These are phyloP conservation scores for Danaus plexippus DNA, from an alignment of 1,140 invertebrate species.

Conservation along the genomic window DNA sequence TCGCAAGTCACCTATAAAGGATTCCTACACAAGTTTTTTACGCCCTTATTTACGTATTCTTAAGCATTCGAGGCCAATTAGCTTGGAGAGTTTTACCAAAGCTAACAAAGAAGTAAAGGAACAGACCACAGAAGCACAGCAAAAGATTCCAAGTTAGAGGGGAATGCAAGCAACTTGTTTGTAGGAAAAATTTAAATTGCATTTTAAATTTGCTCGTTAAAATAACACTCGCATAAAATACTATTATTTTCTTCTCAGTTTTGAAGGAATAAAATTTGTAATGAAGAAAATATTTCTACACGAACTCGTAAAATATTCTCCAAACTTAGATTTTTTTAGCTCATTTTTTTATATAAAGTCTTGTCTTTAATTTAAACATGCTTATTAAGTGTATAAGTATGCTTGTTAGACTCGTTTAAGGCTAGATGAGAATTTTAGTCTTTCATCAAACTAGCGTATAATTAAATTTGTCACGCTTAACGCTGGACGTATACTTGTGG, in stretches of 20 bases:
- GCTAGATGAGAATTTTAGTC: no score
- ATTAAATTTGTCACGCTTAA: not conserved
- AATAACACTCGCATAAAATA: slow-evolving; percentile 29
- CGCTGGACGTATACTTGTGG: slow-evolving; percentile 7
- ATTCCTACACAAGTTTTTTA: slow-evolving; percentile 16
- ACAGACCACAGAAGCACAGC: slow-evolving; percentile 46
- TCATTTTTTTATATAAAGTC: no score
- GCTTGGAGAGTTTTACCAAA: slow-evolving; percentile 37
- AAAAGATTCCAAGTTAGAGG: slow-evolving; percentile 44
- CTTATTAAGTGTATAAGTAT: no score
- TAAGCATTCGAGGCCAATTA: slow-evolving; percentile 44
- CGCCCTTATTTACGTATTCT: slow-evolving; percentile 28
- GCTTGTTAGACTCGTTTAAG: no score
- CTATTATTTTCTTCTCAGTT: slow-evolving; percentile 9
- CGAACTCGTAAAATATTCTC: no score
- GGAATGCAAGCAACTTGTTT: slow-evolving; percentile 45
- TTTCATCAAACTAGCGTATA: no score
- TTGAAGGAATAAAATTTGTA: no score
- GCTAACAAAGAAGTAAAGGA: slow-evolving; percentile 44
- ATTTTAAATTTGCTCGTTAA: slow-evolving; percentile 57
- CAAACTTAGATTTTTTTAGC: no score
- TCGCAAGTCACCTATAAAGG: slow-evolving; percentile 16
- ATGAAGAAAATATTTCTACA: no score
- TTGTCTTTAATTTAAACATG: no score
- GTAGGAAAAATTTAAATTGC: slow-evolving; percentile 57